Conservation (phyloP, 23 tunicate species). For the Botrylloides violaceus region DNA sequence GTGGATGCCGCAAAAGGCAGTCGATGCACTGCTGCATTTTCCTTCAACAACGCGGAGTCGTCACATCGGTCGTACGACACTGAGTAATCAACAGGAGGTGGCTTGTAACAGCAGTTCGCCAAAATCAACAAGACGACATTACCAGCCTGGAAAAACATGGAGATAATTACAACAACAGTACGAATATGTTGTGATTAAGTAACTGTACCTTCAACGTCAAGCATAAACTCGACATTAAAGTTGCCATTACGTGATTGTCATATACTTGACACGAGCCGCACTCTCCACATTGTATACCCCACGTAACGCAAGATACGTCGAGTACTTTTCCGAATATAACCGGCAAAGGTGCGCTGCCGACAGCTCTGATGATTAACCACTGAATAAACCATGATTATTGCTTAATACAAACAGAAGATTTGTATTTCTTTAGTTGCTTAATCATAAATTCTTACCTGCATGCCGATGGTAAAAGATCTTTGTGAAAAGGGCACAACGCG, state of each 20-base stretch:
- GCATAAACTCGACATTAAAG: not conserved
- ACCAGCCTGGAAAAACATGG: constrained; percentile 1
- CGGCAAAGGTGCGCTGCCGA: constrained; percentile 16
- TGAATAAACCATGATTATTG: too few species aligned
- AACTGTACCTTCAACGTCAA: not conserved
- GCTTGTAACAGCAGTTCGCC: not conserved
- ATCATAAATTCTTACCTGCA: constrained; percentile 7
- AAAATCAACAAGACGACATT: not conserved
- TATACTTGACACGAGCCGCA: constrained; percentile 19
- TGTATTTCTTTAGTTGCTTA: not conserved
- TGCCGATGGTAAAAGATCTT: constrained; percentile 12
- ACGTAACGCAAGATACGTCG: constrained; percentile 6
- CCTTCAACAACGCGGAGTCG: not conserved
- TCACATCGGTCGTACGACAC: not conserved
- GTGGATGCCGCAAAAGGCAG: not conserved
- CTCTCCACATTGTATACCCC: constrained; percentile 16
- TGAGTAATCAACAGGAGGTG: not conserved
- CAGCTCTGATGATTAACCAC: constrained; percentile 8
- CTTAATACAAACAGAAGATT: too few species aligned
- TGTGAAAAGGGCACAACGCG: constrained; percentile 5
- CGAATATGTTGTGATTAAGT: too few species aligned
- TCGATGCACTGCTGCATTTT: not conserved
- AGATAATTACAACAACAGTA: too few species aligned
- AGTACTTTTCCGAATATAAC: constrained; percentile 17
- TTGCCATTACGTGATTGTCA: constrained; percentile 5